Conservation (phyloP, 2,888 invertebrate species). For the Pseudoips prasinana region DNA sequence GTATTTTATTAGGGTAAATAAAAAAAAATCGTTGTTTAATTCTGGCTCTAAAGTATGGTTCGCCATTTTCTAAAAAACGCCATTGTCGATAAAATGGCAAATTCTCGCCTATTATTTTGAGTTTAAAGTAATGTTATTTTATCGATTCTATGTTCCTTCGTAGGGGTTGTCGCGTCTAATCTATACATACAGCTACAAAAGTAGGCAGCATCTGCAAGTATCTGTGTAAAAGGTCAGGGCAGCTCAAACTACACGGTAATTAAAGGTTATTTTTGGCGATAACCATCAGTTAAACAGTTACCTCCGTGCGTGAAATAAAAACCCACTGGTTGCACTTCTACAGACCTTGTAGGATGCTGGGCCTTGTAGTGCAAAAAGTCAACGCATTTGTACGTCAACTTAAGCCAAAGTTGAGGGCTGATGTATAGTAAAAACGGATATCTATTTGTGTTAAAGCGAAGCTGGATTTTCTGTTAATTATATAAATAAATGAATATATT, state of each 20-base stretch:
- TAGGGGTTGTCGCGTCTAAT: conserved; percentile 43
- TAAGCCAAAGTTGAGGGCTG: conserved; percentile 34
- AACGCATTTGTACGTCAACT: conserved; percentile 48
- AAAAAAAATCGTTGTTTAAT: too few species aligned
- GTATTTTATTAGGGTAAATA: too few species aligned
- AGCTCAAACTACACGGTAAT: conserved; percentile 77
- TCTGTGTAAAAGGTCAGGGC: conserved; percentile 76
- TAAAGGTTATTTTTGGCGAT: conserved; percentile 82
- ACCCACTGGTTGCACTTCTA: conserved; percentile 60
- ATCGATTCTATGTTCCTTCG: too few species aligned
- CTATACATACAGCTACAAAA: conserved; percentile 47
- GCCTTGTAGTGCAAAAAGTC: conserved; percentile 65
- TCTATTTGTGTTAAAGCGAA: too few species aligned
- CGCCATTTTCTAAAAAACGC: too few species aligned
- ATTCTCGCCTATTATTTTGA: too few species aligned
- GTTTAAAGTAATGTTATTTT: too few species aligned
- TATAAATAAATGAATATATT: too few species aligned
- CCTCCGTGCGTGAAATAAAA: conserved; percentile 73
- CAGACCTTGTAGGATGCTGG: conserved; percentile 52
- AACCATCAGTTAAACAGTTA: conserved; percentile 79
- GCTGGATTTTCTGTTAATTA: too few species aligned
- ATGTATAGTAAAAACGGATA: too few species aligned
- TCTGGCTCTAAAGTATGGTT: too few species aligned
- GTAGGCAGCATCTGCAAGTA: conserved; percentile 54
- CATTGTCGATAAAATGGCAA: too few species aligned